phyloP scores from a whole-genome alignment of 2,797 vertebrate species.

The Sebastes nivosus region DNA sequence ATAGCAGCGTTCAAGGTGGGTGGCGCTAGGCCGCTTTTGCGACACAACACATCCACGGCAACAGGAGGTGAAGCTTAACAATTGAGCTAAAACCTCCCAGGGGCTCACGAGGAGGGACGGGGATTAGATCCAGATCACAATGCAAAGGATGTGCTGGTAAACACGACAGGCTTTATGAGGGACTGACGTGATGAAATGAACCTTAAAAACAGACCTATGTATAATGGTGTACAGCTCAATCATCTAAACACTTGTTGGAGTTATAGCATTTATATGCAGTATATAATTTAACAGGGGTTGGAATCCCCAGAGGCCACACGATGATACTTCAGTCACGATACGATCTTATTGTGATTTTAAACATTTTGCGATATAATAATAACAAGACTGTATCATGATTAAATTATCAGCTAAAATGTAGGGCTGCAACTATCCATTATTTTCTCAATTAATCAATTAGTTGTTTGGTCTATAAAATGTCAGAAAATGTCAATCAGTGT shows the following conservation, averaged over 20 bases:
- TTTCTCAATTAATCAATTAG: too few species aligned
- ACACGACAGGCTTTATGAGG: constrained; percentile 14
- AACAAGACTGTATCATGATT: too few species aligned
- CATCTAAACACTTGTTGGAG: not conserved
- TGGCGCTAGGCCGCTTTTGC: constrained; percentile 23
- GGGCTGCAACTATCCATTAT: too few species aligned
- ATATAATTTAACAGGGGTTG: not conserved
- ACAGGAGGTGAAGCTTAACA: constrained; percentile 64
- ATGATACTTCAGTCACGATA: too few species aligned
- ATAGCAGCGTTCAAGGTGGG: constrained; percentile 72
- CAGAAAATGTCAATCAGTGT: too few species aligned
- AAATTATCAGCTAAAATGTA: too few species aligned
- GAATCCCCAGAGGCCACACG: too few species aligned
- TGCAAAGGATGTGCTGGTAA: constrained; percentile 33
- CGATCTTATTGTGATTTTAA: too few species aligned
- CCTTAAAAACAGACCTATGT: not conserved
- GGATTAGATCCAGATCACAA: constrained; percentile 62
- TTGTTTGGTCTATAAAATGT: too few species aligned
- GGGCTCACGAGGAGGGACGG: constrained; percentile 29
- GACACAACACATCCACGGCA: constrained; percentile 50
- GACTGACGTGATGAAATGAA: not conserved
- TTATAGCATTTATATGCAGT: not conserved
- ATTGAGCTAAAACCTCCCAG: constrained; percentile 38
- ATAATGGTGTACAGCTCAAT: not conserved
- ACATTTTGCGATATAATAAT: too few species aligned